phyloP scores from a whole-genome alignment of 1,140 invertebrate genomes.

The Drosophila triauraria region DNA sequence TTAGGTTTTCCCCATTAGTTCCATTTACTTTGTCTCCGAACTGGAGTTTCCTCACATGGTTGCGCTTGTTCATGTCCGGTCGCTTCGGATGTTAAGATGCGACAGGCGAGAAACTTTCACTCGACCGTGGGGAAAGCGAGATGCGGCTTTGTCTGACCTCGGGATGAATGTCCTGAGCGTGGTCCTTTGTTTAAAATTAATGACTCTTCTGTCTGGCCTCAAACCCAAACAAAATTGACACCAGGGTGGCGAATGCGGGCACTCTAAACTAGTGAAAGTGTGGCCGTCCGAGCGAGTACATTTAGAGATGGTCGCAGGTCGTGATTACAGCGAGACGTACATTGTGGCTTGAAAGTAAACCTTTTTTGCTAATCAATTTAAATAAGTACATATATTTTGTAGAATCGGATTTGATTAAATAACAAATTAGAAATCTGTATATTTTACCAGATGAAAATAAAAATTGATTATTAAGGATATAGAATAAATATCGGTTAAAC shows the following conservation, averaged over 20 bases:
- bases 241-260: slow-evolving; percentile 27
- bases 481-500: too few relatives aligned
- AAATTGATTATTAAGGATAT: too few relatives aligned
- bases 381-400: too few relatives aligned
- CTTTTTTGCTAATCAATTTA: too few relatives aligned
- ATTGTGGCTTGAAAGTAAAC: not conserved
- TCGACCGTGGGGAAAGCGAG: slow-evolving; percentile 42
- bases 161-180: slow-evolving; percentile 78
- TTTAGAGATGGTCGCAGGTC: not conserved
- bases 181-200: slow-evolving; percentile 79
- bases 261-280: slow-evolving; percentile 11
- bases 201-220: slow-evolving; percentile 71
- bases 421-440: too few relatives aligned
- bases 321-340: not conserved
- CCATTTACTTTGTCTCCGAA: slow-evolving; percentile 34
- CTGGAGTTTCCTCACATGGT: slow-evolving; percentile 68
- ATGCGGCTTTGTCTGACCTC: slow-evolving; percentile 56
- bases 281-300: slow-evolving; percentile 1
- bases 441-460: too few relatives aligned
- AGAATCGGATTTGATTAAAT: too few relatives aligned
- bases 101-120: slow-evolving; percentile 72
- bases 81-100: slow-evolving; percentile 58
- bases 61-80: slow-evolving; percentile 82
- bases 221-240: slow-evolving; percentile 69
- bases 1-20: slow-evolving; percentile 18